Conservation (phyloP, 1,140 invertebrate species). For the Hylaeus anthracinus region DNA sequence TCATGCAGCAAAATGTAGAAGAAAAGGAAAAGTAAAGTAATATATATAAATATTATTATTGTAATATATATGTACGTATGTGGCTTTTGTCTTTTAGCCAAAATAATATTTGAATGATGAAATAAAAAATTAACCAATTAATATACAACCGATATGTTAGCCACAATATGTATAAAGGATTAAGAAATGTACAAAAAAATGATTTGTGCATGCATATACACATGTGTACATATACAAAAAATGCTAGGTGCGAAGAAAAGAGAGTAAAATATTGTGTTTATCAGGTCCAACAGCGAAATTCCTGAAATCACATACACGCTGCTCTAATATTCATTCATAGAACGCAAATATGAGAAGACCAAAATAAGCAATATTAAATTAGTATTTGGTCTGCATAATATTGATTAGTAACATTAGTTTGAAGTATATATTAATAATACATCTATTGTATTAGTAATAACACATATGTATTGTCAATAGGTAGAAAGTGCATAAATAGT, state of each 20-base stretch:
- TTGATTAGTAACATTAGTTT: conserved; percentile 7
- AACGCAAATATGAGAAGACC: neutral
- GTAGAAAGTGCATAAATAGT: neutral
- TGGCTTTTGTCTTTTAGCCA: neutral
- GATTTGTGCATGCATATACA: conserved; percentile 8
- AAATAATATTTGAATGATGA: neutral
- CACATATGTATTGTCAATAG: neutral
- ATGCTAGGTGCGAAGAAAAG: conserved; percentile 63
- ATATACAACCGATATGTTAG: neutral
- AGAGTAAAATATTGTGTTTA: conserved; percentile 62
- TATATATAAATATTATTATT: conserved; percentile 17
- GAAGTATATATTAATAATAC: neutral
- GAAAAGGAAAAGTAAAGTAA: conserved; percentile 8
- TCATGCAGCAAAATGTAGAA: conserved; percentile 48
- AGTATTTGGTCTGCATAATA: no score
- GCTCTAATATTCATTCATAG: conserved; percentile 37
- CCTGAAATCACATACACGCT: conserved; percentile 63
- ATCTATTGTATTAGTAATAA: conserved; percentile 6
- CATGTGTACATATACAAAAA: conserved; percentile 43
- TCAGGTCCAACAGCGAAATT: conserved; percentile 65
- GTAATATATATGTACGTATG: conserved; percentile 25
- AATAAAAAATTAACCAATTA: neutral
- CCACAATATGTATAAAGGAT: conserved; percentile 13
- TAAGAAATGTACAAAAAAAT: conserved; percentile 26
- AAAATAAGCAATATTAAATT: neutral